These are phyloP conservation scores for Phoronis australis DNA, from an alignment of 2,888 invertebrate species.

Conservation along the genomic window DNA sequence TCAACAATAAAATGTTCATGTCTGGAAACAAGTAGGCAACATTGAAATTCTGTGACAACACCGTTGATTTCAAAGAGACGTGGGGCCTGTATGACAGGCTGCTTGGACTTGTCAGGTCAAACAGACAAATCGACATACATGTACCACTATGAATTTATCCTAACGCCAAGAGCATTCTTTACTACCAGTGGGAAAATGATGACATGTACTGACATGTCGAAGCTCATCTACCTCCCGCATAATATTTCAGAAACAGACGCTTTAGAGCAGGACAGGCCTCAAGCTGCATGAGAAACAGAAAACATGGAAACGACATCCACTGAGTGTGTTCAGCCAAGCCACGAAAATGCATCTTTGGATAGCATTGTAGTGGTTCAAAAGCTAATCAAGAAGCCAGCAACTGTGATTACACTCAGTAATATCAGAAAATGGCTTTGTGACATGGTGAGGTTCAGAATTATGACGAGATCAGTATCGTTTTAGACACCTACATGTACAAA, in stretches of 20 bases:
- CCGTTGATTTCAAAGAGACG: not conserved
- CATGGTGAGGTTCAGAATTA: not conserved
- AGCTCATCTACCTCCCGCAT: not conserved
- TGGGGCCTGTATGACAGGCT: not conserved
- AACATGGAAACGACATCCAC: not conserved
- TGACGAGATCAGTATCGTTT: not conserved
- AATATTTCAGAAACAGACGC: not conserved
- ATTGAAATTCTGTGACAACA: not conserved
- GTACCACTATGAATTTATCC: not conserved
- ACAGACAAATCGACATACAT: not conserved
- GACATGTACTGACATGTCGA: not conserved
- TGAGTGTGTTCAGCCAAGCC: no score
- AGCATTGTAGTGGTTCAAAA: not conserved
- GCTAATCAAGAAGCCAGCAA: not conserved
- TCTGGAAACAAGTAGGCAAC: not conserved
- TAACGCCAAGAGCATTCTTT: not conserved
- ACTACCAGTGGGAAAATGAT: not conserved
- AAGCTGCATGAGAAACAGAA: not conserved
- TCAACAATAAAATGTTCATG: not conserved
- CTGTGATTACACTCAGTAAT: not conserved
- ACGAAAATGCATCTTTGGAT: no score
- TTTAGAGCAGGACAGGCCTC: no score
- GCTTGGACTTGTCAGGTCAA: not conserved
- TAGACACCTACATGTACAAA: not conserved
- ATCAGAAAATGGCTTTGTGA: not conserved